These are phyloP conservation scores for Lepilemur septentrionalis DNA, from an alignment of 2,797 vertebrate genomes.

Conservation along the genomic window DNA sequence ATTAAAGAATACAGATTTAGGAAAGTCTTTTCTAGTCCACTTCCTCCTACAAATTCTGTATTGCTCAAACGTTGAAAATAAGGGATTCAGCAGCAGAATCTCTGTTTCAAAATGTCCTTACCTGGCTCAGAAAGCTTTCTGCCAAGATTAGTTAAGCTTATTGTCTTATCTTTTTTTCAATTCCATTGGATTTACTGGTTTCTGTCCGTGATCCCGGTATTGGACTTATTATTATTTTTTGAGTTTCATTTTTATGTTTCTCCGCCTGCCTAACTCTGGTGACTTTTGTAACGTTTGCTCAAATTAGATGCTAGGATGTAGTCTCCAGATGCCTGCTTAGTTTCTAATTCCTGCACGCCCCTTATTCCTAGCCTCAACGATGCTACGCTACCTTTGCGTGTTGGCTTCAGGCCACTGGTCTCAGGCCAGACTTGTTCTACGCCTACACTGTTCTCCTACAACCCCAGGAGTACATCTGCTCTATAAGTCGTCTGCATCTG, in stretches of 20 bases:
- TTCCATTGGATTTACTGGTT: not conserved
- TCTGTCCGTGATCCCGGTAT: not conserved
- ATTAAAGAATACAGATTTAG: not conserved
- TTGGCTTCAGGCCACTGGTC: accelerated
- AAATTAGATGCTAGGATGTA: not conserved
- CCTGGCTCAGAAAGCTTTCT: not conserved
- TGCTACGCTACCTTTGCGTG: not conserved
- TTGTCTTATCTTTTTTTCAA: not conserved
- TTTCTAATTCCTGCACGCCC: accelerated
- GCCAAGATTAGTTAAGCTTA: not conserved
- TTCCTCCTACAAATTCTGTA: not conserved
- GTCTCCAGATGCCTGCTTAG: not conserved
- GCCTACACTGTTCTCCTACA: not conserved
- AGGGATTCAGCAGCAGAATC: not conserved
- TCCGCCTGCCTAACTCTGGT: not conserved
- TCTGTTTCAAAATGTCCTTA: not conserved
- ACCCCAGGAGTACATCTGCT: not conserved
- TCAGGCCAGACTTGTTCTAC: not conserved
- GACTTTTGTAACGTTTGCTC: not conserved
- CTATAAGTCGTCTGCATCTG: not conserved
- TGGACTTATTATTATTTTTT: not conserved
- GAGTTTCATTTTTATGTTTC: not conserved
- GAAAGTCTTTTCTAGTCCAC: not conserved
- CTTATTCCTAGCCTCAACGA: not conserved
- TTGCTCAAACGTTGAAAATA: not conserved